Evolutionary conservation across 2,888 invertebrate genomes (phyloP).

Genomic region (Leucoptera coffeella): DNA sequence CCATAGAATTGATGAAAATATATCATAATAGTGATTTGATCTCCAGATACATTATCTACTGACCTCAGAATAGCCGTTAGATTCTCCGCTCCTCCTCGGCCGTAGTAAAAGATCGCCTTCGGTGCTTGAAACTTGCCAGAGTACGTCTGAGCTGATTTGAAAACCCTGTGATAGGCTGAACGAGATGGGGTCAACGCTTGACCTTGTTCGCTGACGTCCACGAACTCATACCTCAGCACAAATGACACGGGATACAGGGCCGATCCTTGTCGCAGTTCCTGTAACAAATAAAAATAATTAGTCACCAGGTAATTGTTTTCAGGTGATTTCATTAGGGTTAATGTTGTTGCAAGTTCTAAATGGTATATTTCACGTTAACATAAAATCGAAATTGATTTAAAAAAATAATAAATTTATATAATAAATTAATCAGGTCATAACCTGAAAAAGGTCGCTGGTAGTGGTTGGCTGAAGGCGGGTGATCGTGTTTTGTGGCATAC

Average conservation of each 20-base stretch:
- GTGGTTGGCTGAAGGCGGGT: too few relatives aligned
- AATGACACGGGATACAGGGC: conserved; percentile 73
- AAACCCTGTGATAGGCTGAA: conserved; percentile 59
- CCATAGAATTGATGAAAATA: neutral
- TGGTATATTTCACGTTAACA: too few relatives aligned
- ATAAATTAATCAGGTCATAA: too few relatives aligned
- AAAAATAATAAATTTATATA: too few relatives aligned
- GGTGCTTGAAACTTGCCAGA: conserved; percentile 68
- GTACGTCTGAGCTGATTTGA: conserved; percentile 47
- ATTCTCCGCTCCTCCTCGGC: conserved; percentile 72
- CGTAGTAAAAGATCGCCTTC: conserved; percentile 75
- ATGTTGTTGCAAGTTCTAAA: too few relatives aligned
- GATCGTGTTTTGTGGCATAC: too few relatives aligned
- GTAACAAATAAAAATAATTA: conserved; percentile 10
- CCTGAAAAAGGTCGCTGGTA: too few relatives aligned
- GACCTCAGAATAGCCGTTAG: conserved; percentile 66
- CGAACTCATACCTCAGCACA: conserved; percentile 75
- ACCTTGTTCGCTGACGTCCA: conserved; percentile 66
- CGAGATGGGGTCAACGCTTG: conserved; percentile 50
- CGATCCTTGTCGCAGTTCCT: conserved; percentile 69
- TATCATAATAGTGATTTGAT: neutral
- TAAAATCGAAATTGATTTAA: too few relatives aligned
- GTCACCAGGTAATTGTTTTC: neutral
- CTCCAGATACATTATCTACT: conserved; percentile 4
- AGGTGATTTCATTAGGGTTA: neutral